Evolutionary conservation across 2,888 invertebrate species (phyloP).

Genomic region (Crioceris asparagi): DNA sequence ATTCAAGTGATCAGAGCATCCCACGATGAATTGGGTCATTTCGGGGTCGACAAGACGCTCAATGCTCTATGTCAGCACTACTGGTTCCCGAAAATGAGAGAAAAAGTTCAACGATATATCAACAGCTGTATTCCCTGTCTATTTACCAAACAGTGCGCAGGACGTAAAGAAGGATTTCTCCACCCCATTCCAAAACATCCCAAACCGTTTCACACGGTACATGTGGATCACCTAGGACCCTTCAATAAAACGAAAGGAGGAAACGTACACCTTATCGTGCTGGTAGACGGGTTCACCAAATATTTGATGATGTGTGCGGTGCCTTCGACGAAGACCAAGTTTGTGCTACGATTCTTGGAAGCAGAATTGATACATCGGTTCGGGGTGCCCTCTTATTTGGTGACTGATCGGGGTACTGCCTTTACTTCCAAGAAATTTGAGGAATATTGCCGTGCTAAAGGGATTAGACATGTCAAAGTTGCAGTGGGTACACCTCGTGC

Average conservation of each 20-base stretch:
- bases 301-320: conserved; percentile 10
- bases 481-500: conserved; percentile 25
- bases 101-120: conserved; percentile 33
- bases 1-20: conserved; percentile 19
- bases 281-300: conserved; percentile 10
- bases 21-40: conserved; percentile 34
- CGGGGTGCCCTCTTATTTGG: conserved; percentile 24
- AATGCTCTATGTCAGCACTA: conserved; percentile 27
- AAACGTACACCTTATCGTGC: conserved; percentile 18
- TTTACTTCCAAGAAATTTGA: conserved; percentile 31
- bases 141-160: conserved; percentile 9
- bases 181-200: conserved; percentile 11
- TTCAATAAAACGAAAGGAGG: conserved; percentile 28
- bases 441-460: conserved; percentile 25
- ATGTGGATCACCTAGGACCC: conserved; percentile 34
- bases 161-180: conserved; percentile 11
- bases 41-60: conserved; percentile 29
- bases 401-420: conserved; percentile 32
- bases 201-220: conserved; percentile 9
- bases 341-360: conserved; percentile 12
- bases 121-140: conserved; percentile 12
- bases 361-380: no score
- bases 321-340: conserved; percentile 15
- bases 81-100: conserved; percentile 34
- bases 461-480: conserved; percentile 23